Evolutionary conservation across 2,888 invertebrate genomes (phyloP).

Genomic region (Schizotus pectinicornis): DNA sequence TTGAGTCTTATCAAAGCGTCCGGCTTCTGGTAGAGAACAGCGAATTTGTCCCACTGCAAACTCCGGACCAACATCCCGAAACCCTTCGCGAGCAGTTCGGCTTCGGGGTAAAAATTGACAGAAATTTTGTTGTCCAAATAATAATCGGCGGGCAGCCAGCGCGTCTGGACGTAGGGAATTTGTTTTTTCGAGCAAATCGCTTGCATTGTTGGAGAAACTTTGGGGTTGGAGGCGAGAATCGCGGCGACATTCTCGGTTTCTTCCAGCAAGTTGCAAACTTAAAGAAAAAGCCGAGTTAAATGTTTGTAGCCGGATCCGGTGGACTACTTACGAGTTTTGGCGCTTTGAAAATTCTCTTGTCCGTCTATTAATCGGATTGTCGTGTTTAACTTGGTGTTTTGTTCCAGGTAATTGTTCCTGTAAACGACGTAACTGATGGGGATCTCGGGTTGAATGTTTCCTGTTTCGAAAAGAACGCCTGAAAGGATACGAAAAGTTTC

Average conservation of each 20-base stretch:
- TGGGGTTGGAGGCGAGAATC: constrained; percentile 75
- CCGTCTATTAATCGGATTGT: too few species aligned
- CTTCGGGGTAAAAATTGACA: constrained; percentile 44
- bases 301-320: background rate
- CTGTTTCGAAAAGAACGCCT: too few species aligned
- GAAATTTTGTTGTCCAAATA: constrained; percentile 61
- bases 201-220: constrained; percentile 75
- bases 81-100: constrained; percentile 68
- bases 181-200: constrained; percentile 84
- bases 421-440: too few species aligned
- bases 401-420: too few species aligned
- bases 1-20: constrained; percentile 78
- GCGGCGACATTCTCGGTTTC: constrained; percentile 69
- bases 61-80: constrained; percentile 70
- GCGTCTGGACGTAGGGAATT: constrained; percentile 82
- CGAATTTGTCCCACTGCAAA: constrained; percentile 78
- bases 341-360: constrained; percentile 39
- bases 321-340: constrained; percentile 48
- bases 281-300: background rate
- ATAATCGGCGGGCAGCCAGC: constrained; percentile 70
- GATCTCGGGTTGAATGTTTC: too few species aligned
- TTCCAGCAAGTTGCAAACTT: constrained; percentile 63
- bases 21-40: constrained; percentile 78
- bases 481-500: too few species aligned
- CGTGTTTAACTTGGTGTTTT: too few species aligned